Conservation (phyloP, 2,797 vertebrate genomes). For the Cuculus canorus region DNA sequence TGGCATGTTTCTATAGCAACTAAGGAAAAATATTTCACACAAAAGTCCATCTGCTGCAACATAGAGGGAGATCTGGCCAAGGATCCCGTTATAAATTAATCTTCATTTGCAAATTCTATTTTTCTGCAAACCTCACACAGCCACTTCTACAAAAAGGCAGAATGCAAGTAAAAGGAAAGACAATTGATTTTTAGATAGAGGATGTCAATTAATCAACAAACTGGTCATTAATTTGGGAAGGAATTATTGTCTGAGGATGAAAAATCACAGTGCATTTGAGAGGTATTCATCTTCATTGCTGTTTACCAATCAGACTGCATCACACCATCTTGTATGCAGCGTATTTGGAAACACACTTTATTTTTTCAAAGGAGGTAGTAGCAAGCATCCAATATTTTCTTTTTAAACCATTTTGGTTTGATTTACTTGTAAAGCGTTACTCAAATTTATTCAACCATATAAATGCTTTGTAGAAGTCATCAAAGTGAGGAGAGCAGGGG, state of each 20-base stretch:
- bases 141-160: not conserved
- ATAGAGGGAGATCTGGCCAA: slow-evolving; percentile 75
- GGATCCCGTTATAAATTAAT: slow-evolving; percentile 72
- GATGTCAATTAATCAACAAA: not conserved
- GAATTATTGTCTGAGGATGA: not conserved
- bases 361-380: slow-evolving; percentile 4
- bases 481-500: slow-evolving; percentile 42
- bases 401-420: slow-evolving; percentile 20
- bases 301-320: slow-evolving; percentile 32
- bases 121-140: slow-evolving; percentile 50
- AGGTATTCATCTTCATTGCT: slow-evolving; percentile 30
- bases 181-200: not conserved
- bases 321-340: slow-evolving; percentile 42
- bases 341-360: slow-evolving; percentile 57
- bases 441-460: slow-evolving; percentile 68
- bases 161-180: not conserved
- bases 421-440: slow-evolving; percentile 68
- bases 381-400: not conserved
- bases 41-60: slow-evolving; percentile 80
- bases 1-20: slow-evolving; percentile 83
- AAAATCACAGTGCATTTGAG: not conserved
- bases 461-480: slow-evolving; percentile 75
- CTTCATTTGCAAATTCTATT: slow-evolving; percentile 74
- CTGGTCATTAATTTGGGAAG: not conserved
- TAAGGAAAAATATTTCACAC: slow-evolving; percentile 81